Conservation (phyloP, 2,888 invertebrate genomes). For the Bibio marci region DNA sequence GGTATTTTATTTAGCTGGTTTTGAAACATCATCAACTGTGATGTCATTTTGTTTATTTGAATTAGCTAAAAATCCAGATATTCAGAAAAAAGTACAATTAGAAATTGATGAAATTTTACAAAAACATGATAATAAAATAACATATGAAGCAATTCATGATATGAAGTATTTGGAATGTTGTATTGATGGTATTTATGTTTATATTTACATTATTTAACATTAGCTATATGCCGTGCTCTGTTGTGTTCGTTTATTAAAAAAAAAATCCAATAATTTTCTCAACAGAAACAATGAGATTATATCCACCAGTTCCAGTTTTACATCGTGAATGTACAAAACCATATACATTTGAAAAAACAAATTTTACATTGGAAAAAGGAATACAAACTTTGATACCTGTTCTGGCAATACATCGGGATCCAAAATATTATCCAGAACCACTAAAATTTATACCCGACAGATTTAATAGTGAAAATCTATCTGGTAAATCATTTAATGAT, state of each 20-base stretch:
- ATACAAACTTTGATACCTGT: conserved; percentile 24
- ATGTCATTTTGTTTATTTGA: conserved; percentile 37
- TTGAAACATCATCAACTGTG: conserved; percentile 44
- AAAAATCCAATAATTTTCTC: too few species aligned
- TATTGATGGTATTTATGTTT: conserved; percentile 35
- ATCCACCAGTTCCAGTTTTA: conserved; percentile 27
- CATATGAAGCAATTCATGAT: conserved; percentile 36
- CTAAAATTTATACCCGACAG: conserved; percentile 29
- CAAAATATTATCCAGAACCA: conserved; percentile 26
- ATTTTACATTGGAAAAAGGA: conserved; percentile 22
- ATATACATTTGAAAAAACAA: conserved; percentile 21
- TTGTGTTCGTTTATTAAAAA: too few species aligned
- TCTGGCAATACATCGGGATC: conserved; percentile 28
- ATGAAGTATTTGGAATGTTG: conserved; percentile 39
- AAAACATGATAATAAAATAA: conserved; percentile 29
- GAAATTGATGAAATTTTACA: conserved; percentile 31
- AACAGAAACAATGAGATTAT: conserved; percentile 13
- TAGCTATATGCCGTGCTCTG: too few species aligned
- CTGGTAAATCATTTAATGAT: conserved; percentile 6
- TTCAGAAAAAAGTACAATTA: conserved; percentile 31
- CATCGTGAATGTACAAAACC: conserved; percentile 25
- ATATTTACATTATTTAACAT: too few species aligned
- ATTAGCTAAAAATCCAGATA: conserved; percentile 32
- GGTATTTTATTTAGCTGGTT: conserved; percentile 32
- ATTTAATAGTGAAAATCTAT: conserved; percentile 17